These are phyloP conservation scores for Heterodera filipjevi DNA, from an alignment of 2,888 invertebrate genomes.

Conservation along the genomic window DNA sequence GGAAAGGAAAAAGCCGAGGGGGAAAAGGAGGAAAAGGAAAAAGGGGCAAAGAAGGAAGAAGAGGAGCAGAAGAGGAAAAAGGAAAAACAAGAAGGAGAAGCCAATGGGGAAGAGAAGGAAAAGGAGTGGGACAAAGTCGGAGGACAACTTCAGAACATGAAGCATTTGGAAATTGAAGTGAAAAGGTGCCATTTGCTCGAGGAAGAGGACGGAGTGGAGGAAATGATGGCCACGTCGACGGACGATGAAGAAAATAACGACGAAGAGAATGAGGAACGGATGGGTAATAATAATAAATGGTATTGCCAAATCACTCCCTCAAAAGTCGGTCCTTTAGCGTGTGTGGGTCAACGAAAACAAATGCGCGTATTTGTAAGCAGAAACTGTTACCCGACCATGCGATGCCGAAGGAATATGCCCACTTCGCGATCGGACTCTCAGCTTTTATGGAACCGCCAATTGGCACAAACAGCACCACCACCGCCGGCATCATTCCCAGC, in stretches of 20 bases:
- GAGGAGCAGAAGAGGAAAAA: not conserved
- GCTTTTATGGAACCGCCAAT: slow-evolving; percentile 17
- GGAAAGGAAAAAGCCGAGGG: not conserved
- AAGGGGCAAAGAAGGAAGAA: not conserved
- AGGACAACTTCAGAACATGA: not conserved
- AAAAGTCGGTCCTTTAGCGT: not conserved
- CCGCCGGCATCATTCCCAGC: slow-evolving; percentile 21
- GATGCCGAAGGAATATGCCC: slow-evolving; percentile 5
- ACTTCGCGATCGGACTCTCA: slow-evolving; percentile 29
- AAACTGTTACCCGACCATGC: not conserved
- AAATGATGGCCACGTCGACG: slow-evolving; percentile 14
- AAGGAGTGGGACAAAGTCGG: not conserved
- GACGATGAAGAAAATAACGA: slow-evolving; percentile 13
- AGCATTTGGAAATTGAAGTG: slow-evolving; percentile 3
- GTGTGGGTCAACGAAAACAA: not conserved
- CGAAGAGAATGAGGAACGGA: not conserved
- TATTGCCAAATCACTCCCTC: too few species aligned
- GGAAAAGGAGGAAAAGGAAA: not conserved
- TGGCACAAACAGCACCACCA: not conserved
- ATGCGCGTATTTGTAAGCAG: slow-evolving; percentile 13
- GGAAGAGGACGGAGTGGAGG: not conserved
- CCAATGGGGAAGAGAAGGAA: not conserved
- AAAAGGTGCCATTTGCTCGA: not conserved
- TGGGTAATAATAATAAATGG: not conserved
- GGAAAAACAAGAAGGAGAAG: slow-evolving; percentile 7